Conservation (phyloP, 2,888 invertebrate species). For the Cheilosia urbana region DNA sequence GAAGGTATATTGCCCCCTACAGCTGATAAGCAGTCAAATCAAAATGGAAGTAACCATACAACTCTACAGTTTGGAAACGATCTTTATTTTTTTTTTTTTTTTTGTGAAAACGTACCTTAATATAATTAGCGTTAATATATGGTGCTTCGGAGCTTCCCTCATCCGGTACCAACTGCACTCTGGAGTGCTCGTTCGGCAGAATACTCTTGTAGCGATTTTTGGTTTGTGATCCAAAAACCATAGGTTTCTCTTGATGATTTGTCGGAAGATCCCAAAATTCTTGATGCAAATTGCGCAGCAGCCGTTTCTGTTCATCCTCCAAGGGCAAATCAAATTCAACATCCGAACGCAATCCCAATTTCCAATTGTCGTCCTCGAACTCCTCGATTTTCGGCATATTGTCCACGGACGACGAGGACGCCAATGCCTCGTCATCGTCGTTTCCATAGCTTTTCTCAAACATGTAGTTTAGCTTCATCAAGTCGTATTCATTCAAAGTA, state of each 20-base stretch:
- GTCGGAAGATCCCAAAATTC: constrained; percentile 98
- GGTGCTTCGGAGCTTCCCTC: constrained; percentile 85
- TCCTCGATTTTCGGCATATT: constrained; percentile 76
- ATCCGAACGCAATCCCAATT: constrained; percentile 68
- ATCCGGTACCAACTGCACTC: constrained; percentile 87
- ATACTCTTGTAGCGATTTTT: constrained; percentile 96
- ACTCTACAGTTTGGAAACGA: too few relatives aligned
- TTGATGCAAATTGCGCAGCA: constrained; percentile 89
- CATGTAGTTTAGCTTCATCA: constrained; percentile 86
- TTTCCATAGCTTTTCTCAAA: constrained; percentile 84
- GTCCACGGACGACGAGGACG: not conserved
- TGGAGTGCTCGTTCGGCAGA: constrained; percentile 93
- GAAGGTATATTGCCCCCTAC: too few relatives aligned
- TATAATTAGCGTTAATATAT: constrained; percentile 97
- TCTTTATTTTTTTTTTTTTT: not conserved
- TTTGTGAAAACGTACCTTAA: constrained; percentile 87
- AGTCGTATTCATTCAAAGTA: constrained; percentile 86
- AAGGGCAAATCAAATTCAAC: constrained; percentile 83
- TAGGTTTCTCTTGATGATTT: constrained; percentile 95
- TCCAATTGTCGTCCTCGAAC: constrained; percentile 78
- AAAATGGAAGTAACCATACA: too few relatives aligned
- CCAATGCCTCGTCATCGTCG: not conserved
- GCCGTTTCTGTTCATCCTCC: constrained; percentile 86
- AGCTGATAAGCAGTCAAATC: too few relatives aligned
- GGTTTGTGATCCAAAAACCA: constrained; percentile 93